Percentiles rank a stretch among this genome's conserved stretches.
Evolutionary conservation across 1,140 invertebrate species (phyloP).

Genomic region (Zaprionus camerounensis): DNA sequence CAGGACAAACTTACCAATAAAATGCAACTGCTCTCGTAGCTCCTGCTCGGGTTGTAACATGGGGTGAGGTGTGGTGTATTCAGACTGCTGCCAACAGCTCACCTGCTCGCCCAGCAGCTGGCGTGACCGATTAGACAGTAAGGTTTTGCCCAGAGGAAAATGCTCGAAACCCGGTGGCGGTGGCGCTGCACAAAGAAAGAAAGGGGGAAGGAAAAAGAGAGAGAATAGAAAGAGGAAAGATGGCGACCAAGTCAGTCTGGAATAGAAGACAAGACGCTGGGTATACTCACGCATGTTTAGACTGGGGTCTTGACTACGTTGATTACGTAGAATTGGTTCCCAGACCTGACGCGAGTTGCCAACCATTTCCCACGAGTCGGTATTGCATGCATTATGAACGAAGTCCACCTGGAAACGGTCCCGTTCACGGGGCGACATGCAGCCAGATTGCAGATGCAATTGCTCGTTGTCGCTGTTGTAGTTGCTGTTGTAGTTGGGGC

Average conservation of each 20-base stretch:
- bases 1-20: conserved; percentile 23
- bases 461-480: background rate
- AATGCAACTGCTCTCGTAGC: conserved; percentile 39
- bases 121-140: conserved; percentile 25
- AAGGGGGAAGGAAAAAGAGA: background rate
- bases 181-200: background rate
- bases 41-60: background rate
- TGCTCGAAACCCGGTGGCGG: conserved; percentile 43
- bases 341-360: conserved; percentile 19
- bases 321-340: conserved; percentile 22
- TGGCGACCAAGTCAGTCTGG: too few relatives aligned
- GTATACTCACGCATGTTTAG: conserved; percentile 23
- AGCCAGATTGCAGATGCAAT: background rate
- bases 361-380: conserved; percentile 18
- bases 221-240: background rate
- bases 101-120: conserved; percentile 37
- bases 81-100: background rate
- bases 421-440: background rate
- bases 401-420: conserved; percentile 2
- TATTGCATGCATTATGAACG: background rate
- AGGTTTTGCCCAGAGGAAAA: conserved; percentile 1
- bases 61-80: conserved; percentile 5
- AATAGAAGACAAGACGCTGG: too few relatives aligned
- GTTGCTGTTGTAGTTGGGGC: background rate
- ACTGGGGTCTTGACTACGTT: conserved; percentile 23